Conservation (phyloP, 2,113 vertebrate species). For the Laticauda colubrina region DNA sequence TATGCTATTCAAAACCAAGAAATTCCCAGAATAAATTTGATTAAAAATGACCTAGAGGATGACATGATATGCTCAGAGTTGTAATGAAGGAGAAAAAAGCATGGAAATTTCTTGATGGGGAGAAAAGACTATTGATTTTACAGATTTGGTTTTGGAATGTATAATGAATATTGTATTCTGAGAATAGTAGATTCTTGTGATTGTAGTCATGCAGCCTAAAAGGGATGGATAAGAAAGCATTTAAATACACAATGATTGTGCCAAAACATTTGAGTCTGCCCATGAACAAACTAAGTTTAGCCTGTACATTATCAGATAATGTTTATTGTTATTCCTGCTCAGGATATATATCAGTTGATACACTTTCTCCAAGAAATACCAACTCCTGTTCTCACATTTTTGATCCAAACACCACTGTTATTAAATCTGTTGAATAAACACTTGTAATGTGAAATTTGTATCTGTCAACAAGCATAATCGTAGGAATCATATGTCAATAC, state of each 20-base stretch:
- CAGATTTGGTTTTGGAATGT: background rate
- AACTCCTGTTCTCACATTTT: background rate
- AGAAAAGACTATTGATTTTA: background rate
- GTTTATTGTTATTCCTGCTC: background rate
- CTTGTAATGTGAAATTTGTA: background rate
- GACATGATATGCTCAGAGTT: background rate
- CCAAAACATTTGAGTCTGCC: background rate
- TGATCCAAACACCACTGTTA: background rate
- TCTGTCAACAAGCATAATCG: background rate
- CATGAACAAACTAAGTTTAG: background rate
- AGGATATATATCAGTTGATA: background rate
- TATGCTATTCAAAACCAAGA: background rate
- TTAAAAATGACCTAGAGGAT: background rate
- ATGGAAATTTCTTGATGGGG: background rate
- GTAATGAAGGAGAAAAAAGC: background rate
- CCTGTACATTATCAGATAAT: background rate
- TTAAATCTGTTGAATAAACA: background rate
- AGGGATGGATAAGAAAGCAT: fast-evolving
- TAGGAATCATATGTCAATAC: background rate
- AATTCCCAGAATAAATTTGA: background rate
- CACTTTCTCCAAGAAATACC: background rate
- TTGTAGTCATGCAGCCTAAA: background rate
- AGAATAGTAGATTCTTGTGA: background rate
- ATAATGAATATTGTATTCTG: background rate
- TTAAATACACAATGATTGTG: background rate